Base-by-base conservation (phyloP, 2,888 invertebrate genomes). In the Drosophila helvetica region DNA sequence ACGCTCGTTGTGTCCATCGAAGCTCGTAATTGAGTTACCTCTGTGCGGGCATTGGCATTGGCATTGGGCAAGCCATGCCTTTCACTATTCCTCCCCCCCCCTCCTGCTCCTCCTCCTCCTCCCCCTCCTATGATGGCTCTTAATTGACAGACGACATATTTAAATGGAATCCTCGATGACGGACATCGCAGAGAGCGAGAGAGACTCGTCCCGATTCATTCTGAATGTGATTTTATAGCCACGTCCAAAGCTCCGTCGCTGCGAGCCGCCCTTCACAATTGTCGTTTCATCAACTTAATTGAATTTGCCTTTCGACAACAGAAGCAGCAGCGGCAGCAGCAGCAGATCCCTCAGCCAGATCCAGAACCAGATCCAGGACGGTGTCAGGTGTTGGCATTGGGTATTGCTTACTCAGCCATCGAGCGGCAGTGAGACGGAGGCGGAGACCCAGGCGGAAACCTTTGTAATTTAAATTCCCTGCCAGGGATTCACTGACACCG, bases 241-340 rank as follows among this genome's bases (percentile, higher is more conserved):
- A 60, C 68, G 55, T 56, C 47, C 56, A 60, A 51, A 22, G 59
- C 68, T 30, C 12, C 46, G 56, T 51, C 55, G 15, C 25, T 59
- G 46, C 59, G 59, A 0, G 46, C 70, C n/a, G 50, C 60, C 54
- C 33, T 33, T 67, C 75, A 61, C 84, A 79, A 81, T 81, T 81
- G 75, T 86, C 77, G 69, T 84, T 81, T 81, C 84, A 86, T 84
- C 86, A 80, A 75, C 57, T 77, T 84, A 85, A 85, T 85, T 86
- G 84, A 81, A 86, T 81, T 84, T 66, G 56, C 51, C 53, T 54
- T 46, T 50, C 54, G 52, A 45, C 47, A 46, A 47, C 2, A n/a
- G 22, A 9, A 18, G 2, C 15, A 38, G 1, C 33, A 33, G 25
- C 19, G 9, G 17, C 6, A 43, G 59, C 61, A 52, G 65, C 52